Evolutionary conservation across 2,113 vertebrate genomes (phyloP).

Genomic region (Catagonus wagneri): DNA sequence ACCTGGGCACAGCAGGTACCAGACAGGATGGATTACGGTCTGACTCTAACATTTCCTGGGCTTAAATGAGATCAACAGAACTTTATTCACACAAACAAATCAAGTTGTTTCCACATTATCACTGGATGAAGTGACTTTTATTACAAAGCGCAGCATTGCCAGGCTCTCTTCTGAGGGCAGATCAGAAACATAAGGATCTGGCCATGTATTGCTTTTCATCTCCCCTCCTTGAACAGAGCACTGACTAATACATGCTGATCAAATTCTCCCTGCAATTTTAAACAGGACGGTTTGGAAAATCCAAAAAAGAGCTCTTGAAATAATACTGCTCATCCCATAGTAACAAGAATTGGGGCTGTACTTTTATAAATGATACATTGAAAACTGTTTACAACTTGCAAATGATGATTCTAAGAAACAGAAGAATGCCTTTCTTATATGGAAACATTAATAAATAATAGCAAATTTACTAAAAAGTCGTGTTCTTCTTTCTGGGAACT

Average conservation of each 20-base stretch:
- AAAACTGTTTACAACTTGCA: slow-evolving; percentile 60
- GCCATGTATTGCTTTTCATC: not conserved
- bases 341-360: not conserved
- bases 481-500: not conserved
- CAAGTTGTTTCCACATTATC: slow-evolving; percentile 43
- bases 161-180: slow-evolving; percentile 21
- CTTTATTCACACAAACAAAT: slow-evolving; percentile 24
- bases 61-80: slow-evolving; percentile 66
- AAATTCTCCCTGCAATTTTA: not conserved
- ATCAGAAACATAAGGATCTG: slow-evolving; percentile 37
- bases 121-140: slow-evolving; percentile 33
- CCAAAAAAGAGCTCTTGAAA: not conserved
- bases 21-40: not conserved
- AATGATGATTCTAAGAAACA: slow-evolving; percentile 42
- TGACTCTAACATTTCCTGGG: slow-evolving; percentile 38
- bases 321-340: not conserved
- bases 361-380: not conserved
- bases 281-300: not conserved
- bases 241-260: not conserved
- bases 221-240: not conserved
- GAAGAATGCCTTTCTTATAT: not conserved
- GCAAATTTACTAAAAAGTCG: not conserved
- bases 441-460: slow-evolving; percentile 46
- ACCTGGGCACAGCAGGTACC: slow-evolving; percentile 70
- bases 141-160: not conserved